phyloP scores from a whole-genome alignment of 2,888 invertebrate species.

The Priocnemis perturbator region DNA sequence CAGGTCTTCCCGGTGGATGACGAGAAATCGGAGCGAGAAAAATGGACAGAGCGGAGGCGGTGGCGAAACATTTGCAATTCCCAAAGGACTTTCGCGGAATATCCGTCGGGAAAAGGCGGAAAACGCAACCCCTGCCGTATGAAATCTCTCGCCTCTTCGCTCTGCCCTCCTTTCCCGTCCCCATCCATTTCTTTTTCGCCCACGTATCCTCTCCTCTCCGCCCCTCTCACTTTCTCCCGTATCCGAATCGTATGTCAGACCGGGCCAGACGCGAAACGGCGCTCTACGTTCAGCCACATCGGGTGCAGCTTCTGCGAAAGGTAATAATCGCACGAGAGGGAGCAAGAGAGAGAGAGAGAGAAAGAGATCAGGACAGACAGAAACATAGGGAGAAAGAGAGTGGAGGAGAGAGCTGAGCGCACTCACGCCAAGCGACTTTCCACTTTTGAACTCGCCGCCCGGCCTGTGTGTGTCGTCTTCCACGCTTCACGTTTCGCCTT shows the following conservation, averaged over 20 bases:
- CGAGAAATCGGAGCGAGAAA: slow-evolving; percentile 21
- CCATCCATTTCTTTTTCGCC: background rate
- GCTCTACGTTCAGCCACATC: no score
- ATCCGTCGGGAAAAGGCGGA: slow-evolving; percentile 39
- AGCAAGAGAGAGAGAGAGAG: no score
- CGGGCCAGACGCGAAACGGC: no score
- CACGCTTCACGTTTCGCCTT: background rate
- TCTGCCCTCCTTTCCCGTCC: background rate
- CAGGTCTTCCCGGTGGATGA: background rate
- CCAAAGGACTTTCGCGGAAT: slow-evolving; percentile 49
- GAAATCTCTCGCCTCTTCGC: slow-evolving; percentile 46
- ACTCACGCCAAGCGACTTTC: background rate
- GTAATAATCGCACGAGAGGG: background rate
- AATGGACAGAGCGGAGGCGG: slow-evolving; percentile 16
- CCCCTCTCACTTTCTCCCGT: background rate
- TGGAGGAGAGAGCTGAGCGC: slow-evolving; percentile 2
- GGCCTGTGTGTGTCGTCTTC: no score
- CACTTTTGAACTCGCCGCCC: no score
- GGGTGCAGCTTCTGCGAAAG: no score
- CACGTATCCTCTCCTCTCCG: no score
- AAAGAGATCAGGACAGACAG: background rate
- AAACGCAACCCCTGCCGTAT: slow-evolving; percentile 42
- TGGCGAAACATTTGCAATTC: slow-evolving; percentile 67
- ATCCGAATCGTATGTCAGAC: no score
- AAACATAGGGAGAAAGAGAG: background rate